Base-by-base conservation (phyloP, 2,797 vertebrate genomes). In the Sphaeramia orbicularis region DNA sequence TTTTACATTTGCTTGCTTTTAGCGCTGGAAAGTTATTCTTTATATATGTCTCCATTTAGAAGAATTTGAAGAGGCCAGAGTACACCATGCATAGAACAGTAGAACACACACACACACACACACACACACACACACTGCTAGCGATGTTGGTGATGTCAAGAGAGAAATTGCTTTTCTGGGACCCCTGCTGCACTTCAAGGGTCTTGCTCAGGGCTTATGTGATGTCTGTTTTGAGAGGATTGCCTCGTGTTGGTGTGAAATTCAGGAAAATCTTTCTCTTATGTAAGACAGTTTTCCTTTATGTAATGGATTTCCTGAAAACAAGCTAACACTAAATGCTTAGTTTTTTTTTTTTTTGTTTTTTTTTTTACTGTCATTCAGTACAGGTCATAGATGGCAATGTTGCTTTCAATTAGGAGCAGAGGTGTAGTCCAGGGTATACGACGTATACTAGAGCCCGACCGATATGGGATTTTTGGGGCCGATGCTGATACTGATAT, bases 151-250 rank as follows among this genome's bases (percentile, higher is more conserved):
- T 71, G 73, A 79, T 71, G 65, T 83, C 65, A 74, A 63, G 58
- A 65, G 65, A 81, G 65, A 81, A 78, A 76, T 71, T 67, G 74
- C 75, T 83, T 78, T 80, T 72, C 52, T 69, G 48, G 69, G 63
- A 63, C 63, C 76, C 71, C 71, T 27, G 64, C 76, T 74, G 74
- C 38, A 82, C 74, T 74, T 80, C 65, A 82, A 76, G 74, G 48
- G 58, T 56, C 68, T 76, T 58, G 56, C 49, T 63, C 38, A 49
- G 18, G 59, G 76, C 65, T 80, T 61, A 64, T 74, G 41, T 54
- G 58, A 76, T 74, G 59, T 74, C 66, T 72, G 55, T 78, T 84
- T 75, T 59, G 54, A 69, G 14, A 60, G 60, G 63, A 71, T 60
- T 76, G 59, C 27, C 38, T 64, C 35, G 53, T 50, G 40, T 62